These are phyloP conservation scores for Spodoptera picta DNA, from an alignment of 2,888 invertebrate genomes.

Conservation along the genomic window DNA sequence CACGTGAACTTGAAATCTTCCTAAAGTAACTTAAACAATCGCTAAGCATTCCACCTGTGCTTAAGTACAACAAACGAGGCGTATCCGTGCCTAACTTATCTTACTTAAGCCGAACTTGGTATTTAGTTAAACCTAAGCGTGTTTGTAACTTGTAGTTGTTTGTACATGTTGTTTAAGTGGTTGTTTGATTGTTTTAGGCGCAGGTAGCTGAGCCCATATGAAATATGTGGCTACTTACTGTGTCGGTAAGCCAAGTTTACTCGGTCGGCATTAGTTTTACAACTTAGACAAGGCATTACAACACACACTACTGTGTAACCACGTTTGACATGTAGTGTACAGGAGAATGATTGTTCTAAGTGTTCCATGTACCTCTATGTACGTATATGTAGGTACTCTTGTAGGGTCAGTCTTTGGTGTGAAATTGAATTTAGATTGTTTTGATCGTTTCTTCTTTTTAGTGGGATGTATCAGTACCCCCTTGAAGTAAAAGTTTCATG, in stretches of 20 bases:
- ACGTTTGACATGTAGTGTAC: conserved; percentile 49
- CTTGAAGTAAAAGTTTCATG: too few species aligned
- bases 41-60: conserved; percentile 31
- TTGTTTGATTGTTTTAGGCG: conserved; percentile 87
- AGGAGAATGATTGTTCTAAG: conserved; percentile 20
- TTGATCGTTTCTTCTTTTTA: too few species aligned
- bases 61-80: conserved; percentile 44
- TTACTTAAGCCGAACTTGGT: conserved; percentile 83
- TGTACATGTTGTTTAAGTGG: conserved; percentile 72
- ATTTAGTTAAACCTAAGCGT: conserved; percentile 85
- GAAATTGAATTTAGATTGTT: conserved; percentile 21
- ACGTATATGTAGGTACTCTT: background rate
- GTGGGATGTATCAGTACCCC: too few species aligned
- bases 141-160: conserved; percentile 71
- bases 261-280: conserved; percentile 80
- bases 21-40: conserved; percentile 22
- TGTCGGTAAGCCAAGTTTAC: conserved; percentile 83
- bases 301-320: conserved; percentile 46
- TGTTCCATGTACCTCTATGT: conserved; percentile 5
- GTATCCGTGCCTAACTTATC: conserved; percentile 76
- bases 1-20: background rate
- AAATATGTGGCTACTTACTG: conserved; percentile 85
- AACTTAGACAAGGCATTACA: conserved; percentile 67
- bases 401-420: background rate
- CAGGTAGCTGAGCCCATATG: conserved; percentile 83